Percentiles rank a stretch among this genome's conserved stretches.
Conservation (phyloP, 2,113 vertebrate genomes). For the Anhinga anhinga region DNA sequence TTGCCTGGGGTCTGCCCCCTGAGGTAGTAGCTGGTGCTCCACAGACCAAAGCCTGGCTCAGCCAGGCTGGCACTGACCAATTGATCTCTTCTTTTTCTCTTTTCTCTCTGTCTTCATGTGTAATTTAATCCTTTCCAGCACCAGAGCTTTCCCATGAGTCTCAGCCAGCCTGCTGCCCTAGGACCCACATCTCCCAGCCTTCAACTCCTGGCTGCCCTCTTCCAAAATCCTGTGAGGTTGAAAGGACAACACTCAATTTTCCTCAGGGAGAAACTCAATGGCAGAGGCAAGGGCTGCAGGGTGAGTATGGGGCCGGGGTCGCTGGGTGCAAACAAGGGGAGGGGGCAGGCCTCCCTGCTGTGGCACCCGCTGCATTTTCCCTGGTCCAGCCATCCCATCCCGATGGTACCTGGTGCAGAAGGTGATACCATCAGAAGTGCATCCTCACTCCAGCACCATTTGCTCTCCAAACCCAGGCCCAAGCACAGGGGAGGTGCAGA, state of each 20-base stretch:
- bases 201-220: slow-evolving; percentile 15
- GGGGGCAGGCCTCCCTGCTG: not conserved
- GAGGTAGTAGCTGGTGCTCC: not conserved
- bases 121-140: slow-evolving; percentile 42
- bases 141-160: slow-evolving; percentile 1
- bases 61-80: not conserved
- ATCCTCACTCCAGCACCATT: not conserved
- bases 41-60: not conserved
- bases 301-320: not conserved
- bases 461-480: not conserved
- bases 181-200: not conserved
- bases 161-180: not conserved
- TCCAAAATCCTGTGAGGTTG: slow-evolving; percentile 13
- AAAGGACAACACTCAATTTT: slow-evolving; percentile 37
- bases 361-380: not conserved
- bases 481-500: not conserved
- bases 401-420: not conserved
- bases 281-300: not conserved
- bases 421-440: not conserved
- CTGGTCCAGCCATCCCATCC: not conserved
- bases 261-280: not conserved
- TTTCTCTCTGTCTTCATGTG: not conserved
- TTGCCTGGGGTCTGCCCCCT: no score
- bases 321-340: not conserved
- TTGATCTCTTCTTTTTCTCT: not conserved